phyloP scores from a whole-genome alignment of 64 coral and sea anemone species.

The Stylophora pistillata region DNA sequence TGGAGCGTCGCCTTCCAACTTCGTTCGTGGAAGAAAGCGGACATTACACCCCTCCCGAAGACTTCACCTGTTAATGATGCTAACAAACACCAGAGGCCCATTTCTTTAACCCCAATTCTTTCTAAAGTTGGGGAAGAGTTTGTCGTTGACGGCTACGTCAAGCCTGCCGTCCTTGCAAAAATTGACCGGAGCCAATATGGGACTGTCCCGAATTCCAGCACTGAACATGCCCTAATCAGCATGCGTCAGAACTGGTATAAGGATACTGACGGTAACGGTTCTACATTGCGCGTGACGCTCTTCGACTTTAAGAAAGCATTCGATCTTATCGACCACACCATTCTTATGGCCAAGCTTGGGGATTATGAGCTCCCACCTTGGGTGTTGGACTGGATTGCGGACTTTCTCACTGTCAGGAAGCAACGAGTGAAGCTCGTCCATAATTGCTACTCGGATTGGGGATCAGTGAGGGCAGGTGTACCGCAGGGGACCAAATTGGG shows the following conservation, averaged over 20 bases:
- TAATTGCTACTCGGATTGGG: slow-evolving; percentile 59
- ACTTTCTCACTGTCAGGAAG: slow-evolving; percentile 15
- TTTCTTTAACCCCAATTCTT: slow-evolving; percentile 51
- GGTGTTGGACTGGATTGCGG: slow-evolving; percentile 5
- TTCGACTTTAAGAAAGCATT: slow-evolving; percentile 43
- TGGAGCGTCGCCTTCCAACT: slow-evolving; percentile 27
- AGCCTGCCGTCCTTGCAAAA: slow-evolving; percentile 44
- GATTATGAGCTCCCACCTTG: slow-evolving; percentile 1
- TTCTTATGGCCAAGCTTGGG: slow-evolving; percentile 23
- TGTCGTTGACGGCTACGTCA: slow-evolving; percentile 37
- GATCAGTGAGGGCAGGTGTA: slow-evolving; percentile 39
- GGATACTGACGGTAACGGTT: slow-evolving; percentile 33
- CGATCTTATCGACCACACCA: slow-evolving; percentile 29
- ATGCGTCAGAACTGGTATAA: slow-evolving; percentile 43
- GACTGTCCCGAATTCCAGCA: slow-evolving; percentile 35
- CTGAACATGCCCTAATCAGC: slow-evolving; percentile 34
- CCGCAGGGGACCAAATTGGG: slow-evolving; percentile 41
- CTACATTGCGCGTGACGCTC: slow-evolving; percentile 18
- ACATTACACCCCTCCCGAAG: slow-evolving; percentile 45
- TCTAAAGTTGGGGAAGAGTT: slow-evolving; percentile 53
- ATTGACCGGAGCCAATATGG: slow-evolving; percentile 35
- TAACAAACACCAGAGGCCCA: slow-evolving; percentile 52
- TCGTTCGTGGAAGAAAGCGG: slow-evolving; percentile 23
- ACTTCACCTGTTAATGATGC: slow-evolving; percentile 8
- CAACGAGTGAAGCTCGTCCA: slow-evolving; percentile 47